Evolutionary conservation across 1,140 invertebrate genomes (phyloP).

Genomic region (Drosophila lacertosa): DNA sequence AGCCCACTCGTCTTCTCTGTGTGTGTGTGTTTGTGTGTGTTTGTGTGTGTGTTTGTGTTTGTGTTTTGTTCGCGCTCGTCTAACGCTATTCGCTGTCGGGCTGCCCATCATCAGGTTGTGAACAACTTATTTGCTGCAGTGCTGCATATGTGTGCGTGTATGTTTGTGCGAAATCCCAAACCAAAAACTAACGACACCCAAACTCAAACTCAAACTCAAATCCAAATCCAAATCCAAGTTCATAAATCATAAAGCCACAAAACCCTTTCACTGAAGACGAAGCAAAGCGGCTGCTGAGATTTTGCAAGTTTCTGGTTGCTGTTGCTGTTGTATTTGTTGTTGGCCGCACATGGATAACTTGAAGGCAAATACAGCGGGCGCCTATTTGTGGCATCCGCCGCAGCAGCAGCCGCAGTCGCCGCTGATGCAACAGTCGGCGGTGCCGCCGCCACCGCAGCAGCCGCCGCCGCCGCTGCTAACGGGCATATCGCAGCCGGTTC

Average conservation of each 20-base stretch:
- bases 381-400: conserved; percentile 59
- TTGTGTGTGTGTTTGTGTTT: no score
- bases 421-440: conserved; percentile 16
- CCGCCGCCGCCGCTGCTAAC: conserved; percentile 4
- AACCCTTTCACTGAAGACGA: no score
- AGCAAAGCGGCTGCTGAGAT: no score
- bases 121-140: background rate
- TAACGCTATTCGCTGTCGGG: background rate
- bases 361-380: conserved; percentile 49
- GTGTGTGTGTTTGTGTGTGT: no score
- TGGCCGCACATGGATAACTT: conserved; percentile 58
- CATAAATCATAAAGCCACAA: no score
- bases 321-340: background rate
- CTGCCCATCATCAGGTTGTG: background rate
- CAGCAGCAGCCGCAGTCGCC: conserved; percentile 13
- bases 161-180: background rate
- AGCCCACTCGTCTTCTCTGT: no score
- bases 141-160: background rate
- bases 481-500: conserved; percentile 25
- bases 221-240: no score
- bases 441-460: conserved; percentile 18
- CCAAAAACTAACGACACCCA: background rate
- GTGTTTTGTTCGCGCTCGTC: background rate
- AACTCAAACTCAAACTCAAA: no score
- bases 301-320: no score